Evolutionary conservation across 1,140 invertebrate species (phyloP), one percentile per base, ranked within the genome.

Genomic region (Pygmarrhopalites habei): DNA sequence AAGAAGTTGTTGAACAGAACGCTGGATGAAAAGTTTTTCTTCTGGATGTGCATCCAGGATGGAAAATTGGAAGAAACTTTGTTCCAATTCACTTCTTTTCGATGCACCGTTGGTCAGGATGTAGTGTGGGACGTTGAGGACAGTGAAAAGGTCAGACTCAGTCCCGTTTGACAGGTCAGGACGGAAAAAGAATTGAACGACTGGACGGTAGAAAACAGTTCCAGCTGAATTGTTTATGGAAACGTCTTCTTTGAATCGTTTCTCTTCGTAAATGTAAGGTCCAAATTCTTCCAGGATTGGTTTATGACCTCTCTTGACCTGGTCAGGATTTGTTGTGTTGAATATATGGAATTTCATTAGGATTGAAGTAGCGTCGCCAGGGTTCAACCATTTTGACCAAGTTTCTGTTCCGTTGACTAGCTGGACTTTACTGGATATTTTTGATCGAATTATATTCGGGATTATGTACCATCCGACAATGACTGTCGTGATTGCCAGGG

Each of bases 281-380:
- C 81, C 82, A 43, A 76, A 71, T 74, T 83, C 76, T 59, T 69
- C 26, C 2, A 83, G 55, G 12, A 62, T 68, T 14, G 80, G 79
- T 58, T 86, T 85, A 0, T 72, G 82, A 0, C 90, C 90, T 26
- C 82, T 77, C 59, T 82, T 74, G 1, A 94, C 82, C 53, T 88
- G 88, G 0, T 82, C 78, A 0, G 83, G 79, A 79, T 95, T 95
- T 1, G 86, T 88, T 2, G 92, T 80, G 72, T 94, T 90, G 74
- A 91, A 95, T n/a, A 95, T 72, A 68, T 88, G 92, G 53, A 66
- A 17, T 7, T 32, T 59, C n/a, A 62, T 30, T 2, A 30, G 32
- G 21, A 32, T 30, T n/a, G 49, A 21, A 21, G 47, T 43, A 1
- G 47, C 35, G 2, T 25, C 19, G 41, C 46, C 32, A 5, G 10